Evolutionary conservation across 2,797 vertebrate genomes (phyloP).

Genomic region (Danio choprae): DNA sequence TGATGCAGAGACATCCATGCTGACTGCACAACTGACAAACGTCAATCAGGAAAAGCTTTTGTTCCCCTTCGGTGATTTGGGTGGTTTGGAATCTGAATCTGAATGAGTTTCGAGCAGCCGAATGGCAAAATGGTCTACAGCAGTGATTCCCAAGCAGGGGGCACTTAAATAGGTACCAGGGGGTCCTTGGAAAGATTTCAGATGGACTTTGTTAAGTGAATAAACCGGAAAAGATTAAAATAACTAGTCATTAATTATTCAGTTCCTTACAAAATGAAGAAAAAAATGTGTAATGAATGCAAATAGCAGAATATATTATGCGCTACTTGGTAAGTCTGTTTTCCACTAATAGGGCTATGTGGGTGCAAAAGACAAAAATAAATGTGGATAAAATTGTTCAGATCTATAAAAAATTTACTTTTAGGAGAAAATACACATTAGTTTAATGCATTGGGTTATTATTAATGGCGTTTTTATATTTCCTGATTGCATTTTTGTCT

Average conservation of each 20-base stretch:
- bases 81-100: constrained; percentile 27
- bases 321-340: neutral
- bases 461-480: too few species aligned
- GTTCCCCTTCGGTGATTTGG: constrained; percentile 45
- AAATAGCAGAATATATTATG: neutral
- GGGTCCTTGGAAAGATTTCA: constrained; percentile 3
- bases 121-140: constrained; percentile 2
- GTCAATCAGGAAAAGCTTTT: constrained; percentile 41
- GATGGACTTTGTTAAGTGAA: constrained; percentile 7
- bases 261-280: neutral
- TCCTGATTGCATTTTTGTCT: too few species aligned
- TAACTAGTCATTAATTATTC: neutral
- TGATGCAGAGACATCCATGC: constrained; percentile 34
- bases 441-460: too few species aligned
- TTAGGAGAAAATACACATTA: too few species aligned
- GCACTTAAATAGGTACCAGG: constrained; percentile 1
- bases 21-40: constrained; percentile 45
- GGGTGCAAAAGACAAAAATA: neutral
- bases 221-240: neutral
- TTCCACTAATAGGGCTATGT: neutral
- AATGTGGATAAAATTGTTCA: neutral
- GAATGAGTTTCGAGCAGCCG: constrained; percentile 25
- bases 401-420: too few species aligned
- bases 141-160: neutral
- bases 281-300: neutral